A percentile compares a stretch with the other conserved stretches of the same genome.
Conservation (phyloP, 1,140 invertebrate species). For the Mercenaria mercenaria region DNA sequence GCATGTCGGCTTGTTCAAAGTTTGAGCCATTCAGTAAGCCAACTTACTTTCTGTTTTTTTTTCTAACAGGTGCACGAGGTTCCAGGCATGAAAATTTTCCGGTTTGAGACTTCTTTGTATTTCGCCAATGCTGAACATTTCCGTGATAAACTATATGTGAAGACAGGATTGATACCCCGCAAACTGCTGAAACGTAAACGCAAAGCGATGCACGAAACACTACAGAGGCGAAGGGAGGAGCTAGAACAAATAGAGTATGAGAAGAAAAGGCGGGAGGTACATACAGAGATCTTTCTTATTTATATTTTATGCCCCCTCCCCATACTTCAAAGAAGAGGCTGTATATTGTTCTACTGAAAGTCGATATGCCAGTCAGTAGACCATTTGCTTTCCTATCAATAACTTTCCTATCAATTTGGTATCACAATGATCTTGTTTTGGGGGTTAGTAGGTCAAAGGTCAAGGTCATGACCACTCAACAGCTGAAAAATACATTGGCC, state of each 20-base stretch:
- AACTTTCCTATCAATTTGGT: too few relatives aligned
- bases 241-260: constrained; percentile 64
- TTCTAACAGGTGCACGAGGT: constrained; percentile 82
- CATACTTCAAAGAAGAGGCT: too few relatives aligned
- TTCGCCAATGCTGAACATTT: constrained; percentile 86
- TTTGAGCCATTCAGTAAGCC: too few relatives aligned
- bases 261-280: constrained; percentile 66
- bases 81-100: constrained; percentile 85
- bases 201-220: constrained; percentile 71
- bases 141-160: constrained; percentile 79
- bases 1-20: too few relatives aligned
- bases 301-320: background rate
- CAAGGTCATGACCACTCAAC: too few relatives aligned
- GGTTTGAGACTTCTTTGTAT: constrained; percentile 84
- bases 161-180: constrained; percentile 79
- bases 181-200: constrained; percentile 75
- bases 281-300: too few relatives aligned
- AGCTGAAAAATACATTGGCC: too few relatives aligned
- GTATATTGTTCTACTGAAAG: too few relatives aligned
- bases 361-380: too few relatives aligned
- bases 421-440: too few relatives aligned
- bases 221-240: constrained; percentile 68
- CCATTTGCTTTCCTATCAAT: too few relatives aligned
- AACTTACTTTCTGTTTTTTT: background rate
- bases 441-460: too few relatives aligned